Conservation (phyloP, 2,888 invertebrate genomes). For the Crocallis elinguaria region DNA sequence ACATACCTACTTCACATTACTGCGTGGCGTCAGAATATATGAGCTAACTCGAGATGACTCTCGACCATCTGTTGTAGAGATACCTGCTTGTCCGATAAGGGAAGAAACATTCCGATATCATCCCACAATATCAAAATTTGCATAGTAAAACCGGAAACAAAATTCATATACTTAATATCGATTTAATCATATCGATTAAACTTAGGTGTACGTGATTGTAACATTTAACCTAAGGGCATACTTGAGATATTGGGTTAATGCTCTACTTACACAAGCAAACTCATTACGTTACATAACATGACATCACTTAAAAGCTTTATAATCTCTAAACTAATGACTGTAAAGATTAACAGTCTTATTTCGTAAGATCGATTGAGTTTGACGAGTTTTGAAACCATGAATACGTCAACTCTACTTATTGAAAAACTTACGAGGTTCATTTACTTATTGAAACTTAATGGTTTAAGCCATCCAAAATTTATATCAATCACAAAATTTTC, state of each 20-base stretch:
- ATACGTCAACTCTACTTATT: not conserved
- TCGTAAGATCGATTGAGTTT: constrained; percentile 8
- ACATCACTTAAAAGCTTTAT: constrained; percentile 24
- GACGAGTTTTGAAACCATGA: constrained; percentile 7
- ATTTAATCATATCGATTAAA: not conserved
- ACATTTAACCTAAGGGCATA: not conserved
- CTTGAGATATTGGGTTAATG: constrained; percentile 5
- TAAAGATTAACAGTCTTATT: constrained; percentile 10
- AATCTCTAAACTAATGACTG: constrained; percentile 1
- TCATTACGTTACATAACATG: constrained; percentile 30
- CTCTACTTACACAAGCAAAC: constrained; percentile 28
- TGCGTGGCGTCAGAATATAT: too few species aligned
- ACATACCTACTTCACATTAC: too few species aligned
- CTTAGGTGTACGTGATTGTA: not conserved
- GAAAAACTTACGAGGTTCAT: not conserved
- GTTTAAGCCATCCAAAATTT: too few species aligned
- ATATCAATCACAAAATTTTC: too few species aligned
- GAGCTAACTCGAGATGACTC: too few species aligned
- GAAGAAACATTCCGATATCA: too few species aligned
- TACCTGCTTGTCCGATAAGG: too few species aligned
- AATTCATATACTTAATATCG: not conserved
- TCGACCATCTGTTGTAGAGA: too few species aligned
- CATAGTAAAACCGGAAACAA: not conserved
- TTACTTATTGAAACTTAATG: not conserved
- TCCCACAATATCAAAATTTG: too few species aligned